Evolutionary conservation across 2,888 invertebrate genomes (phyloP), one percentile per base, ranked within the genome.

Genomic region (Leucophenga montana): DNA sequence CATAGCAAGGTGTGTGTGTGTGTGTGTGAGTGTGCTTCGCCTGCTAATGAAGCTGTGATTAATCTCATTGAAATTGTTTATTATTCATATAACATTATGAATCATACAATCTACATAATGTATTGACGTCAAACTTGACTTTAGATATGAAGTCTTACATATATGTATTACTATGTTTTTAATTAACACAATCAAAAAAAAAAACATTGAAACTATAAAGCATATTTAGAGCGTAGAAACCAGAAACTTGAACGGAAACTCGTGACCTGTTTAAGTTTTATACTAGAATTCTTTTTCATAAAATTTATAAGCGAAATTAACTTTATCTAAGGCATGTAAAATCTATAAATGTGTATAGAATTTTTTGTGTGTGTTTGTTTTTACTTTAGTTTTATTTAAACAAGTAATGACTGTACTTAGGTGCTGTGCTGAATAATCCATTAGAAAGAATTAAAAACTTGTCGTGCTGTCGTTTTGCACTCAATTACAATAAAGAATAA

Each of bases 331-430:
- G 27, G 27, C 4, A 27, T 4, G n/a, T n/a, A n/a, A n/a, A n/a
- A n/a, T n/a, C n/a, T n/a, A 27, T 27, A 27, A 27, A 27, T 27
- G 27, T 27, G 4, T 27, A 27, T 27, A 2, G 2, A 39, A 39
- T 5, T 39, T 50, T 48, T 50, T 50, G 1, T 18, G 50, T 50
- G 8, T 50, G 1, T 50, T n/a, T 50, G n/a, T 16, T 5, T 50
- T 50, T 50, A 16, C 50, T 39, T 50, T 8, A 50, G 50, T 50
- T 16, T 18, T 50, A 50, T 50, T 50, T 50, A 8, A 20, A 22
- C 6, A 64, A 64, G 22, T 48, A 64, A 64, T 46, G 46, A 64
- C 62, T 64, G 62, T 64, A 48, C 62, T 64, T 64, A 64, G 27
- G 18, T 5, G 46, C 18, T 33, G 18, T 5, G 46, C 18, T 33